These are phyloP conservation scores for Gortyna flavago DNA, from an alignment of 2,888 invertebrate genomes.

Conservation along the genomic window DNA sequence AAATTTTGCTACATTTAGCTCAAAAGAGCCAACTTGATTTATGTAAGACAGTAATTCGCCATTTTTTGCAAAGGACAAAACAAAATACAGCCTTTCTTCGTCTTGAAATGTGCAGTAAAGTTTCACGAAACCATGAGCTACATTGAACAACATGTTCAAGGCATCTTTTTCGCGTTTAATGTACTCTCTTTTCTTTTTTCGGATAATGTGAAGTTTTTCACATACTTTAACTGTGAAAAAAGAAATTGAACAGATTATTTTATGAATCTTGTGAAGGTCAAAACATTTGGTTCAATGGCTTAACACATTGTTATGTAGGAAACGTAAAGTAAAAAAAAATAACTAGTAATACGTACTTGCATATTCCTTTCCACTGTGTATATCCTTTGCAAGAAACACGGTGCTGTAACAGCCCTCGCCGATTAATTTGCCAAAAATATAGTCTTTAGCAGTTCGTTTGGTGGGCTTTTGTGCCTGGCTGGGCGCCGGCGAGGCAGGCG, in stretches of 20 bases:
- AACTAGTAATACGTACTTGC: slow-evolving; percentile 93
- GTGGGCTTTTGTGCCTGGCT: slow-evolving; percentile 85
- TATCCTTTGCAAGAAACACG: slow-evolving; percentile 98
- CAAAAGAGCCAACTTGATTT: slow-evolving; percentile 97
- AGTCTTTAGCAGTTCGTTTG: slow-evolving; percentile 96
- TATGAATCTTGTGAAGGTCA: not conserved
- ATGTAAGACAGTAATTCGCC: slow-evolving; percentile 98
- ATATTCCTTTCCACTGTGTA: slow-evolving; percentile 96
- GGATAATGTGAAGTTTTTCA: slow-evolving; percentile 97
- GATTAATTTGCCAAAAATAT: slow-evolving; percentile 97
- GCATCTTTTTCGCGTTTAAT: slow-evolving; percentile 98
- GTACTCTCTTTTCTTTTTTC: slow-evolving; percentile 98
- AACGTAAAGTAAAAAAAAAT: not conserved
- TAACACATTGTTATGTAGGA: slow-evolving; percentile 1
- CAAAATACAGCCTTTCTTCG: slow-evolving; percentile 97
- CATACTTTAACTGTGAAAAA: slow-evolving; percentile 97
- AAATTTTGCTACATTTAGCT: slow-evolving; percentile 96
- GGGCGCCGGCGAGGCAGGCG: slow-evolving; percentile 82
- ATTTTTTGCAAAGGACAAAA: slow-evolving; percentile 97
- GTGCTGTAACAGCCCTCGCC: slow-evolving; percentile 99
- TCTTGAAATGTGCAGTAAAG: slow-evolving; percentile 99
- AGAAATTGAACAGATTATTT: slow-evolving; percentile 38
- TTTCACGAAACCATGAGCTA: slow-evolving; percentile 97
- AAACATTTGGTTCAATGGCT: not conserved
- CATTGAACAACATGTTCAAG: slow-evolving; percentile 94